Evolutionary conservation across 2,888 invertebrate genomes (phyloP), one percentile per base, ranked within the genome.

Genomic region (Elysia crispata): DNA sequence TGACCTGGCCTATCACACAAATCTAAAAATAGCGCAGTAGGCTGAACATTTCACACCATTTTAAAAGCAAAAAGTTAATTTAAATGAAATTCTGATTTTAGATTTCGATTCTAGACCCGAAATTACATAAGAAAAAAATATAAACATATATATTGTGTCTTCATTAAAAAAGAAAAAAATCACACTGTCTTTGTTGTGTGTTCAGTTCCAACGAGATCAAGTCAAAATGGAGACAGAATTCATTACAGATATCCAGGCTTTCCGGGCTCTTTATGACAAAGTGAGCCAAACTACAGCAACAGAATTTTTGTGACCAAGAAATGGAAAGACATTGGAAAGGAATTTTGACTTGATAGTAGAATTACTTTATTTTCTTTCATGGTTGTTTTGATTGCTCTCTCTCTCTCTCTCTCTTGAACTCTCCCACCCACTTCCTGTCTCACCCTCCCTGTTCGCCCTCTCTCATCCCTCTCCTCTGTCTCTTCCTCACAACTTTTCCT

Each of bases 181-280:
- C 54, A 54, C 54, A 20, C 54, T 54, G 54, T 54, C 20, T 54
- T 54, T 54, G 54, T 54, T 54, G 13, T 54, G 54, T 54, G 54
- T 54, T 54, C 54, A 54, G 54, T 54, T 54, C 54, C 54, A 20
- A 54, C 20, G 54, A 54, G 20, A 54, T 54, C 54, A 54, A 20
- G 54, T 54, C 54, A 54, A 54, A 20, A 54, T 54, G 54, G 54
- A 54, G 54, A 54, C 54, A 54, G 54, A 54, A 54, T 54, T 54
- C 54, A 54, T 54, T 54, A 54, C 54, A 20, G 54, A 13, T 54
- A 20, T 54, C 54, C 54, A 54, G 54, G 54, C 54, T 54, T 54
- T 13, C 54, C 54, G 54, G 54, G 20, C 20, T 20, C 54, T 54
- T 54, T 54, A 54, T 54, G 54, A 20, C 54, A 54, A 54, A 54